Evolutionary conservation across 2,888 invertebrate genomes (phyloP), one percentile per base, ranked within the genome.

Genomic region (Galerucella nymphaeae): DNA sequence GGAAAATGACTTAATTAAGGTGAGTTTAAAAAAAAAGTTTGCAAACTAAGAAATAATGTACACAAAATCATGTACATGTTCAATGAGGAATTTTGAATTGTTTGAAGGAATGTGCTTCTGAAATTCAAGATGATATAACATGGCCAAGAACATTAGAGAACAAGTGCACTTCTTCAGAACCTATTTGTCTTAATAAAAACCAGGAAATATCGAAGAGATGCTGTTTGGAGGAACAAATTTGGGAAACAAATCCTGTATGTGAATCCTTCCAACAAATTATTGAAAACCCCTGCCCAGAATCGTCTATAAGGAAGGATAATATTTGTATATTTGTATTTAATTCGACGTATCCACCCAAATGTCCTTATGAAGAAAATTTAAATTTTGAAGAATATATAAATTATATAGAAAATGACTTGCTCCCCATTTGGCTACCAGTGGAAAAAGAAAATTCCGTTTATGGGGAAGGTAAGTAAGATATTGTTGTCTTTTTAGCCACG

Each of bases 381-480:
- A 63, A 74, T 11, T 82, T 80, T 75, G 71, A 70, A 23, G 59
- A 70, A 45, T 81, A 81, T 72, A 42, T 75, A 13, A 63, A 75
- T 14, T 20, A 63, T 13, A 50, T 76, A 13, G 55, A 71, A 23
- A 11, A 41, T n/a, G n/a, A 57, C 23, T 11, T 45, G 4, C 55
- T 74, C 48, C 78, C 80, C 0, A 71, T 82, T 61, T 82, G 82
- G 82, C 78, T 82, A 77, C 82, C 82, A 11, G 75, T 82, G 2
- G 30, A 59, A 45, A 73, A 80, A 68, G 66, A 76, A 18, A 63
- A 30, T 10, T 65, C 68, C 10, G 30, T n/a, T 9, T 79, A 80
- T 70, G 81, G 81, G 6, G 70, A 38, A 38, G 30, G 30, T 38
- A 38, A 30, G 30, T 30, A 30, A 30, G 30, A 30, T 30, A 30